Percentiles rank a stretch among this genome's conserved stretches.
Evolutionary conservation across 2,888 invertebrate genomes (phyloP).

Genomic region (Apamea crenata): DNA sequence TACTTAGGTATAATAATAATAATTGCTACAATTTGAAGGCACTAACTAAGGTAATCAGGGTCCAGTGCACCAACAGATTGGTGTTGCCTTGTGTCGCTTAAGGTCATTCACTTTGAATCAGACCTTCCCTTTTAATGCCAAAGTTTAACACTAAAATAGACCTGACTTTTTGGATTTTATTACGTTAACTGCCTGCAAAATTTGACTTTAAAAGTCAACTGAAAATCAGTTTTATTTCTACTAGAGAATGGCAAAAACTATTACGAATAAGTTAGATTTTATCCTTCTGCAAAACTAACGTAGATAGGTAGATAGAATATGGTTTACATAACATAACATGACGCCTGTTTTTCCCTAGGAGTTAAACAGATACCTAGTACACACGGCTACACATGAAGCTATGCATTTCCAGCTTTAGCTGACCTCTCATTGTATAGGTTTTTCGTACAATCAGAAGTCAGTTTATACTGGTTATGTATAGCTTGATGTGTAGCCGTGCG

Average conservation of each 20-base stretch:
- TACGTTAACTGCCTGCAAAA: background rate
- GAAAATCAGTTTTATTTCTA: background rate
- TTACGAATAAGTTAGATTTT: background rate
- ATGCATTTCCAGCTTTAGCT: no score
- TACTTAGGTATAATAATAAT: background rate
- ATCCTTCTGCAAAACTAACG: background rate
- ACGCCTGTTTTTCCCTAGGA: background rate
- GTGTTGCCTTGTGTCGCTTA: slow-evolving; percentile 38
- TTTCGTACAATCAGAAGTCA: no score
- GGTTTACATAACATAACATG: background rate
- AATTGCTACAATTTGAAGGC: slow-evolving; percentile 10
- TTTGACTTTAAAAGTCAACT: background rate
- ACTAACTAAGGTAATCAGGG: slow-evolving; percentile 30
- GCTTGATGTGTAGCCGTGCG: no score
- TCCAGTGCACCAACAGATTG: background rate
- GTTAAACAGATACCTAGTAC: background rate
- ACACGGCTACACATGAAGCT: no score
- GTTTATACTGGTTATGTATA: no score
- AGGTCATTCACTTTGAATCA: slow-evolving; percentile 26
- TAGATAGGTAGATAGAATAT: background rate
- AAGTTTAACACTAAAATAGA: slow-evolving; percentile 41
- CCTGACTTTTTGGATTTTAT: slow-evolving; percentile 1
- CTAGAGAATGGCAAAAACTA: background rate
- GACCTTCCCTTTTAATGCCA: slow-evolving; percentile 50
- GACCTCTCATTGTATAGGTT: no score